Evolutionary conservation across 1,140 invertebrate species (phyloP), one percentile per base, ranked within the genome.

Genomic region (Berghia stephanieae): DNA sequence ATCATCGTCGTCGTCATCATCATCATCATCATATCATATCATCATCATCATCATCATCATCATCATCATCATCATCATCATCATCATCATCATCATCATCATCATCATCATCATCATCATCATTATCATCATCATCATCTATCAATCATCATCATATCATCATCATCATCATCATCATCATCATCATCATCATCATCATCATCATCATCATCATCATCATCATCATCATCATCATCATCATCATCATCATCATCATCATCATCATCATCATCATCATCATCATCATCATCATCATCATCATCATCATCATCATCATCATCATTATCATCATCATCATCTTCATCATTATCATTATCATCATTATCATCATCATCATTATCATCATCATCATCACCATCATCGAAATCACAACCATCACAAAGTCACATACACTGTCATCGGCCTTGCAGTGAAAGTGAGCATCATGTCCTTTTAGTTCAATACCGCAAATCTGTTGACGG

Each of bases 141-240:
- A n/a, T n/a, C n/a, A n/a, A 52, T 52, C 49, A 24, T 52, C 49
- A 52, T 52, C 49, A n/a, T 49, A 52, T 52, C 49, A 52, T 52
- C 49, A 52, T 52, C 49, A 52, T 52, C 49, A 52, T 52, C 49
- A 52, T 52, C 49, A 52, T 52, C 49, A 52, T 52, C 49, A 52
- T 52, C 49, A 52, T 52, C 49, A 52, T 52, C 49, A 52, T 52
- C 49, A 52, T 52, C 49, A 52, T 52, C 49, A 52, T 52, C 49
- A 52, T 52, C 49, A 52, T 52, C 49, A 52, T 52, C 49, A 24
- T 52, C 49, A 52, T 52, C 49, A n/a, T 49, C 46, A 49, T 49
- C 46, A 49, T 49, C 46, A 49, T 49, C 46, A 49, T 49, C 46
- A 49, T 49, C 46, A 49, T 49, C 46, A n/a, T 49, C n/a, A 52